Percentiles rank a stretch among this genome's conserved stretches.
Evolutionary conservation across 2,113 vertebrate genomes (phyloP).

Genomic region (Meriones unguiculatus): DNA sequence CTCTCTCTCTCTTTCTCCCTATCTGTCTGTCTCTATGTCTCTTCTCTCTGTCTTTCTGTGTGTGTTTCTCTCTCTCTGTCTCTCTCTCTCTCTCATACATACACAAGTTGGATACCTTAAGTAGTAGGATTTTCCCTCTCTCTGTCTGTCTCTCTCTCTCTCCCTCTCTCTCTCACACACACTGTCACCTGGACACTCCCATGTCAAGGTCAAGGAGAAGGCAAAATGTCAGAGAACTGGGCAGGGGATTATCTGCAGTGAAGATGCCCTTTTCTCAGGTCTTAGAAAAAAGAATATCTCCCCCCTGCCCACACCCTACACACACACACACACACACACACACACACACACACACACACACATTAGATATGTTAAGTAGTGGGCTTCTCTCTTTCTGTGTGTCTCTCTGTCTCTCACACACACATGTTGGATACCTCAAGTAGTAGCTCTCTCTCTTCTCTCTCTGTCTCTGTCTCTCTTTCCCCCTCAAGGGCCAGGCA

Average conservation of each 20-base stretch:
- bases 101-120: too few relatives aligned
- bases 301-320: too few relatives aligned
- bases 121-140: too few relatives aligned
- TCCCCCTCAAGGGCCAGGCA: neutral
- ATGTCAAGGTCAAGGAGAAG: neutral
- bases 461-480: neutral
- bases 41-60: too few relatives aligned
- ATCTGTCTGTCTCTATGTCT: too few relatives aligned
- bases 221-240: neutral
- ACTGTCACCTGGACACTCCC: neutral
- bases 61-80: too few relatives aligned
- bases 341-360: neutral
- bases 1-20: too few relatives aligned
- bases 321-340: neutral
- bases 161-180: neutral
- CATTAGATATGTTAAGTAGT: neutral
- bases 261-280: neutral
- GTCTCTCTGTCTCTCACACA: neutral
- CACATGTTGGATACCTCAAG: too few relatives aligned
- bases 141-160: neutral
- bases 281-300: neutral
- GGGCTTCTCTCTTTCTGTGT: neutral
- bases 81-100: neutral
- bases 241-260: fast-evolving
- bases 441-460: neutral